Percentiles rank a stretch among this genome's conserved stretches.
These are phyloP conservation scores for Leucozona laternaria DNA, from an alignment of 2,888 invertebrate species.

Conservation along the genomic window DNA sequence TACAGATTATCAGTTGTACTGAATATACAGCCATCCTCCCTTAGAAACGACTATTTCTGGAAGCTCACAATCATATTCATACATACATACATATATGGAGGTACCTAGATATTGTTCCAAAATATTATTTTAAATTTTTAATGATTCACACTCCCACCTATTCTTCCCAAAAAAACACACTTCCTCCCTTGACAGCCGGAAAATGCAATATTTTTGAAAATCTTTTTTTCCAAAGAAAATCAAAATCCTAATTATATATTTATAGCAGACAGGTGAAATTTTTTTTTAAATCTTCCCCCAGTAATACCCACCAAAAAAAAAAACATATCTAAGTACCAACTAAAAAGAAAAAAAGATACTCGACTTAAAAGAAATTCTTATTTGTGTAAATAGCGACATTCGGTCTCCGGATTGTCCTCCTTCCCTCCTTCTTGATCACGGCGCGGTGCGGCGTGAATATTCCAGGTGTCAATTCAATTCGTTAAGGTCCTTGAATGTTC, in stretches of 20 bases:
- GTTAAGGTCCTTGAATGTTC: constrained; percentile 66
- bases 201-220: no score
- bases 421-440: background rate
- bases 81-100: no score
- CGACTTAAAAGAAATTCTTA: constrained; percentile 60
- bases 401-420: background rate
- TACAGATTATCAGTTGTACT: no score
- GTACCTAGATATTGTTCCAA: no score
- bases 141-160: no score
- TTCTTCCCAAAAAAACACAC: no score
- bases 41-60: no score
- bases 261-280: background rate
- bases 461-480: constrained; percentile 73
- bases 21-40: no score
- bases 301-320: constrained; percentile 10
- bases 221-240: background rate
- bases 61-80: no score
- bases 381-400: constrained; percentile 53
- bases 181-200: no score
- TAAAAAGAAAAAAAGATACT: constrained; percentile 26
- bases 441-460: constrained; percentile 42
- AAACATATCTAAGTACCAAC: background rate
- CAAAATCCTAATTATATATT: constrained; percentile 14
- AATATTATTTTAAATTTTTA: no score
- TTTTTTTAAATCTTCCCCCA: background rate